Evolutionary conservation across 2,113 vertebrate species (phyloP), one percentile per base, ranked within the genome.

Genomic region (Urocynchramus pylzowi): DNA sequence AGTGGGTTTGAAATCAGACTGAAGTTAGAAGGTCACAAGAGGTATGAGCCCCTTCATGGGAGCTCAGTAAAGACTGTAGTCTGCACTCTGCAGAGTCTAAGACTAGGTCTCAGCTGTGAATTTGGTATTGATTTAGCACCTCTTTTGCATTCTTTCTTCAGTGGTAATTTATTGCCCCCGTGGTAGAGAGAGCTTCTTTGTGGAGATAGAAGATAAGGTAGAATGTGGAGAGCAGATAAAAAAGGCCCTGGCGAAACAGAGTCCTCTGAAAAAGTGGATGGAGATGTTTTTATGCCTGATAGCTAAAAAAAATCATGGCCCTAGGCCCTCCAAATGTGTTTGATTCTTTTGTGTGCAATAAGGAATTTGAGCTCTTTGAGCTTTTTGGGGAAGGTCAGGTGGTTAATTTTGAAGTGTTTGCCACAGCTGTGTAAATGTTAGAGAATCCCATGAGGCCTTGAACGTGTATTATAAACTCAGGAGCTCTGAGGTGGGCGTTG

Each of bases 351-450:
- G 41, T 91, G 81, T 84, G n/a, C 57, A 87, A 44, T 65, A 71
- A 73, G 84, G 67, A 95, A 96, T 91, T 63, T 28, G 56, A 90
- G 49, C 80, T 81, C 47, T 89, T 91, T 84, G 69, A 89, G 80
- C 4, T 7, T 78, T 95, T 93, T 59, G 74, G 35, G 60, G 84
- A 84, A 95, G 94, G 91, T 91, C 81, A 45, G 65, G 84, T 96
- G 84, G 60, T 86, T 92, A 84, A 91, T 89, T 91, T 89, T 95
- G 70, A 91, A 89, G 67, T 59, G 69, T 82, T 84, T 91, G 57
- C 77, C 92, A 79, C 89, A 97, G 89, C 89, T 93, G 84, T 96
- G 84, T 97, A 94, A 95, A 95, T 93, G 45, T 96, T 91, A 18
- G 50, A 93, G 70, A 76, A 45, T 33, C 19, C 42, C 0, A 0